phyloP scores from a whole-genome alignment of 2,888 invertebrate species.

The Barypeithes pellucidus region DNA sequence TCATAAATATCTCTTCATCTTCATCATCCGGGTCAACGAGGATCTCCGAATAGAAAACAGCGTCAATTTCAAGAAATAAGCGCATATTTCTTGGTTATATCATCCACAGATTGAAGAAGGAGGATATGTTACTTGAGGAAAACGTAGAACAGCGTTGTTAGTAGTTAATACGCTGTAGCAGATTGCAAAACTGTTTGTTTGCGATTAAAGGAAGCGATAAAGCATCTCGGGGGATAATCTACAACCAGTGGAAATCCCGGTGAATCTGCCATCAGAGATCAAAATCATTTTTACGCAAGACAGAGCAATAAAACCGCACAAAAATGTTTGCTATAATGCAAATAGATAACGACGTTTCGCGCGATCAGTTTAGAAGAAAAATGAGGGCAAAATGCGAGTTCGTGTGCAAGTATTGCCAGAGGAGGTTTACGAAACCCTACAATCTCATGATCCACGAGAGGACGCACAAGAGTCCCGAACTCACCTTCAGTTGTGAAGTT shows the following conservation, averaged over 20 bases:
- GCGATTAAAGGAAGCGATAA: constrained; percentile 1
- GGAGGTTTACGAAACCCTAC: constrained; percentile 98
- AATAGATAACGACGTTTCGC: constrained; percentile 90
- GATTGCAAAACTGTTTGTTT: neutral
- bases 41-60: neutral
- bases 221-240: constrained; percentile 29
- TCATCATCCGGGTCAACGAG: constrained; percentile 38
- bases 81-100: constrained; percentile 32
- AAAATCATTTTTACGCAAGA: constrained; percentile 37
- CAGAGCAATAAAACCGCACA: constrained; percentile 58
- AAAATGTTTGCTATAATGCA: constrained; percentile 93
- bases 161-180: neutral
- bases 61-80: constrained; percentile 4
- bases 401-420: constrained; percentile 97
- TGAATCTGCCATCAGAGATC: constrained; percentile 47
- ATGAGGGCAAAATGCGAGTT: constrained; percentile 97
- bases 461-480: constrained; percentile 96
- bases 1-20: constrained; percentile 13
- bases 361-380: constrained; percentile 89
- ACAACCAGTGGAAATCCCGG: constrained; percentile 44
- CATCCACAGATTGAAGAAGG: constrained; percentile 2
- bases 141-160: neutral
- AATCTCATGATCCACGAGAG: constrained; percentile 99
- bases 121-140: neutral
- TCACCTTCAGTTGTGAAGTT: constrained; percentile 97